A percentile compares a stretch with the other conserved stretches of the same genome.
Conservation (phyloP, 2,113 vertebrate genomes). For the Opisthocomus hoazin region DNA sequence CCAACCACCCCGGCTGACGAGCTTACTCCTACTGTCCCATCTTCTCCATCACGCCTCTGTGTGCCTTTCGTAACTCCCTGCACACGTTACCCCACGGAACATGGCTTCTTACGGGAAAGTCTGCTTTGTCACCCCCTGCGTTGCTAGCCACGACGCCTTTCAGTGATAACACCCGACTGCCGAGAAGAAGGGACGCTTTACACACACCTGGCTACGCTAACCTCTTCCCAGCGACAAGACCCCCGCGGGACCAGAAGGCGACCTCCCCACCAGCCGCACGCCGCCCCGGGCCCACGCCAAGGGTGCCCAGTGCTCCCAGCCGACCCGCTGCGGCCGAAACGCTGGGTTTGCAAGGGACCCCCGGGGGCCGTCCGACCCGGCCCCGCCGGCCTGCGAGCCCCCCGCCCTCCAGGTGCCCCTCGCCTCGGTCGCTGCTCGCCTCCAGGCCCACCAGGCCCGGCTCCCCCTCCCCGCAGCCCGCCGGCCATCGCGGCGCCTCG, state of each 20-base stretch:
- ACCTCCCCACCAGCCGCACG: accelerated
- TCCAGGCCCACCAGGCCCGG: background rate
- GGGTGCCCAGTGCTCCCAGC: accelerated
- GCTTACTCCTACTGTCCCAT: background rate
- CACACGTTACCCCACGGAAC: background rate
- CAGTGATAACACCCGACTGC: background rate
- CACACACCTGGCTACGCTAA: accelerated
- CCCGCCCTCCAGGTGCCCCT: background rate
- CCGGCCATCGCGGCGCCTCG: no score
- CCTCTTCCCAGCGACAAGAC: no score
- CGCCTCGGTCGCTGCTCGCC: no score
- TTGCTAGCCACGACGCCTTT: background rate
- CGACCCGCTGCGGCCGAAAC: background rate
- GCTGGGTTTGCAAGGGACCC: accelerated
- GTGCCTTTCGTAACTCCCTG: background rate
- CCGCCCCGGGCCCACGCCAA: background rate
- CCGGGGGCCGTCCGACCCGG: accelerated
- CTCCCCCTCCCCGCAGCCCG: background rate
- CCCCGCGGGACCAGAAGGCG: accelerated
- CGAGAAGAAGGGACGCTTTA: background rate
- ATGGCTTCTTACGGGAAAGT: background rate
- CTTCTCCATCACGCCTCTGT: background rate
- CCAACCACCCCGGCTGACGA: accelerated
- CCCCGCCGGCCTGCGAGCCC: no score
- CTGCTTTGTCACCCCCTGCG: background rate